These are phyloP conservation scores for Monopterus albus DNA, from an alignment of 2,113 vertebrate species.

Conservation along the genomic window DNA sequence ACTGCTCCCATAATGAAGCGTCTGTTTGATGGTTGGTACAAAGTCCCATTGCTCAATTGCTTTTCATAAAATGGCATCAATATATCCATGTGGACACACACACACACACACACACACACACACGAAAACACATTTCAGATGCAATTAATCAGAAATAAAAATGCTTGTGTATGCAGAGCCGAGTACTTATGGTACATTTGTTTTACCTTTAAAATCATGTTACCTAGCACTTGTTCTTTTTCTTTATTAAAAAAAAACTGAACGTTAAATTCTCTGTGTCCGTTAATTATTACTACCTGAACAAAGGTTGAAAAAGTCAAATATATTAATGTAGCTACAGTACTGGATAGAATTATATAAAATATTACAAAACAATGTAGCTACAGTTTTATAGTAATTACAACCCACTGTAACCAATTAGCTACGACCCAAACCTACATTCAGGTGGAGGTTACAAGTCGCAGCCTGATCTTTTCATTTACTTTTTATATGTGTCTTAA, in stretches of 20 bases:
- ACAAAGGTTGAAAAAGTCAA: background rate
- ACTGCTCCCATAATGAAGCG: conserved; percentile 78
- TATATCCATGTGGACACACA: conserved; percentile 66
- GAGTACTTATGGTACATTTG: conserved; percentile 42
- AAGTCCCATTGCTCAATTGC: conserved; percentile 79
- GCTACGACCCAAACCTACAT: conserved; percentile 11
- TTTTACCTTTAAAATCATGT: conserved; percentile 40
- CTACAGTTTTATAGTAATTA: background rate
- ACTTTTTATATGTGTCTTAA: conserved; percentile 63
- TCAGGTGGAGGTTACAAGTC: conserved; percentile 53
- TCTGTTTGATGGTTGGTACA: conserved; percentile 77
- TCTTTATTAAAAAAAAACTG: conserved; percentile 18
- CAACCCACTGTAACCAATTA: conserved; percentile 15
- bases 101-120: background rate
- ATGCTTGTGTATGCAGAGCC: conserved; percentile 42
- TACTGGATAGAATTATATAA: conserved; percentile 2
- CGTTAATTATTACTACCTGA: conserved; percentile 30
- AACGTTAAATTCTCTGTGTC: background rate
- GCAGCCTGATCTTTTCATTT: conserved; percentile 63
- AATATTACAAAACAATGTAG: background rate
- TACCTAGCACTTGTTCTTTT: conserved; percentile 26
- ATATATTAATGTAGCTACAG: conserved; percentile 5
- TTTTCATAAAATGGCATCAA: conserved; percentile 77
- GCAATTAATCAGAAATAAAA: conserved; percentile 69
- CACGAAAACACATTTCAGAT: conserved; percentile 49